Evolutionary conservation across 2,888 invertebrate genomes (phyloP).

Genomic region (Ametastegia equiseti): DNA sequence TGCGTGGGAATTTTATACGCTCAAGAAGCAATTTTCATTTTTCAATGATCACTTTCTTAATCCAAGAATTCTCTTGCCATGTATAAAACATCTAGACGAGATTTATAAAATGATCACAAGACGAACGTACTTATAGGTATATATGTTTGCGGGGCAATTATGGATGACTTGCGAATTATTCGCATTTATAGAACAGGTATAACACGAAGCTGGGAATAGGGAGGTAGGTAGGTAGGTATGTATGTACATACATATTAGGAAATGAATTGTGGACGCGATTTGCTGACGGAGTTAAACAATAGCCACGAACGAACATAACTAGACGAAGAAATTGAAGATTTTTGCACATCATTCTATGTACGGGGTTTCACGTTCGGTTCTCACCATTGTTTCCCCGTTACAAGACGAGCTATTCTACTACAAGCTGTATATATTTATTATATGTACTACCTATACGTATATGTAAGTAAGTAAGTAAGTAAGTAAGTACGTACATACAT

Average conservation of each 20-base stretch:
- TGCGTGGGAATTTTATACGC: too few species aligned
- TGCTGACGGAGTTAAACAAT: neutral
- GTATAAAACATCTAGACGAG: too few species aligned
- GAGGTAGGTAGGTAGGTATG: too few species aligned
- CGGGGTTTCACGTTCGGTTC: constrained; percentile 32
- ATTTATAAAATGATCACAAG: too few species aligned
- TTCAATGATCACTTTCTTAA: too few species aligned
- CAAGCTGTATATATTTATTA: too few species aligned
- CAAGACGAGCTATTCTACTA: neutral
- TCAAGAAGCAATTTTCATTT: too few species aligned
- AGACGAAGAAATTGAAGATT: neutral
- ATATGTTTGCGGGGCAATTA: neutral
- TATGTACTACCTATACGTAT: too few species aligned
- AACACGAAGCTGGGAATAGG: neutral
- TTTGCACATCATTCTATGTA: constrained; percentile 10
- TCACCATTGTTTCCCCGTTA: neutral
- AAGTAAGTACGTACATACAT: neutral
- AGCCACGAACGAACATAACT: neutral
- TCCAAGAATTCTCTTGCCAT: too few species aligned
- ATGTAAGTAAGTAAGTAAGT: too few species aligned
- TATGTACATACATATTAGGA: neutral
- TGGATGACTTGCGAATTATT: constrained; percentile 15
- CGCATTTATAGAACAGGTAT: neutral
- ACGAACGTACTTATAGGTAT: neutral
- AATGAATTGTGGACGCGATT: constrained; percentile 7